Base-by-base conservation (phyloP, 35 echinoderm and acorn worm genomes). In the Apostichopus parvimensis region DNA sequence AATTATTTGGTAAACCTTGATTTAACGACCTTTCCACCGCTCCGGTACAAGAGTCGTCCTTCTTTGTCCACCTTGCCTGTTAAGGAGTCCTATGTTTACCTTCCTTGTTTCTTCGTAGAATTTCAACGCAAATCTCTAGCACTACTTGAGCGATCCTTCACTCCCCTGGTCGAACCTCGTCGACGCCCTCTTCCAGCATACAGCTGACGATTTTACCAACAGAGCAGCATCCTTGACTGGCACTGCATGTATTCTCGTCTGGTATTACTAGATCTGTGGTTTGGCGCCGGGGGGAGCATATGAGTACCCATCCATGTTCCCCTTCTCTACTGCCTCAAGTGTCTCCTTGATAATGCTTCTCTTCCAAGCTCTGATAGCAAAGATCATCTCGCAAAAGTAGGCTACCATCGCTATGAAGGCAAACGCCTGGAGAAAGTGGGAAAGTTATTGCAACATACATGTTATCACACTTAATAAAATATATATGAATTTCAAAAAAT, bases 261-360 rank as follows among this genome's bases (percentile, higher is more conserved):
- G 13, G 13, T 18, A 8, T 5, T 28, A 11, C 58, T 84, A 84
- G 1, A 84, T 84, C 56, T 84, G 54, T 23, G 13, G 54, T 59
- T 84, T 53, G 55, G 54, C 14, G n/a, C 90, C 84, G 78, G 83
- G 83, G 83, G 80, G 93, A 34, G 68, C 64, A 80, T 70, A 79
- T 56, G 92, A 91, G 55, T 54, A 95, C 75, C 54, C 66, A 70
- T 82, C 28, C 92, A 89, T 87, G 5, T 18, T 94, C 5, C 91
- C 93, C 28, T 93, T 82, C 21, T 96, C 95, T 15, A 94, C 93
- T 79, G 93, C 54, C 62, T 90, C 78, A 55, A 96, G 84, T 5
- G 93, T 94, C 8, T 88, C 90, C 17, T 94, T 93, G 22, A 96
- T 94, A 90, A 96, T 96, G 90, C 90, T 94, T n/a, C 93, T 73